Evolutionary conservation across 2,797 vertebrate species (phyloP).

Genomic region (Crenuchus spilurus): DNA sequence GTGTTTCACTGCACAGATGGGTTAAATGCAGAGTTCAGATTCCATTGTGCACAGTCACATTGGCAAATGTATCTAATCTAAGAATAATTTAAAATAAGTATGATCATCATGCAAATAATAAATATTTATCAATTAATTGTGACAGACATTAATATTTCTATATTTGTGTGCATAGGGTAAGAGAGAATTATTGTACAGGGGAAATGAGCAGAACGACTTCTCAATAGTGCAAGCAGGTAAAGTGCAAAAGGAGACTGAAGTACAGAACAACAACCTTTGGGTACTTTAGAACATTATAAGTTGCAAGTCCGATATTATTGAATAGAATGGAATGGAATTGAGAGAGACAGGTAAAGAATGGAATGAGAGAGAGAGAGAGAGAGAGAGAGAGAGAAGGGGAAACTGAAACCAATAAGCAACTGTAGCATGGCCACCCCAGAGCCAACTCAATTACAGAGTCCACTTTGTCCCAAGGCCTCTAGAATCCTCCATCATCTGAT

Average conservation of each 20-base stretch:
- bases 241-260: neutral
- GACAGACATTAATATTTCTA: no score
- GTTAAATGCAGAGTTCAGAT: no score
- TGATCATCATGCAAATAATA: no score
- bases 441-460: conserved; percentile 54
- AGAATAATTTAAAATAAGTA: no score
- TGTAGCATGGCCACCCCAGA: conserved; percentile 39
- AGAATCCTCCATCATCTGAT: conserved; percentile 54
- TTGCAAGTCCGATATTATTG: conserved; percentile 21
- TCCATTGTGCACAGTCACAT: no score
- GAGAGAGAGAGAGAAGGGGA: neutral
- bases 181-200: no score
- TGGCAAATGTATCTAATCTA: no score
- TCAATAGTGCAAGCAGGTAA: neutral
- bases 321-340: conserved; percentile 11
- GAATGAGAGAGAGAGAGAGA: neutral
- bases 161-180: no score
- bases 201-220: no score
- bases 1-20: no score
- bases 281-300: conserved; percentile 3
- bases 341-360: conserved; percentile 4
- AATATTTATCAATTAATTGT: no score
- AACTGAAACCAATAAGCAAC: conserved; percentile 39
- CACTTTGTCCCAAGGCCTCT: conserved; percentile 49
- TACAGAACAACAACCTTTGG: neutral